Conservation (phyloP, 2,888 invertebrate genomes). For the Phengaris alcon region DNA sequence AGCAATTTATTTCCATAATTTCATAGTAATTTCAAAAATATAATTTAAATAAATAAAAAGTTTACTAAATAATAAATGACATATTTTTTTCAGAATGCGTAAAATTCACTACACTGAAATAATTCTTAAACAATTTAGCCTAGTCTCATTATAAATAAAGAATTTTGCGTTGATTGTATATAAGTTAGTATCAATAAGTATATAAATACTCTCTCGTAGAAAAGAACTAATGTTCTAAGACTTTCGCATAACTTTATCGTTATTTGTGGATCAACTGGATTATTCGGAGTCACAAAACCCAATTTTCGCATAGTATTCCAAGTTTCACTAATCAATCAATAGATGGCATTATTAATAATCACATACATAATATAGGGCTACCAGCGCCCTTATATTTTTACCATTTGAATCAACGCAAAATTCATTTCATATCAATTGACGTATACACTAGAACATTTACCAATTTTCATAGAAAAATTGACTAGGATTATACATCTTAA, state of each 20-base stretch:
- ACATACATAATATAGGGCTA: neutral
- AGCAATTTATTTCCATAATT: neutral
- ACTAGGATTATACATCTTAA: slow-evolving; percentile 29
- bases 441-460: slow-evolving; percentile 24
- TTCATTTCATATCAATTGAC: slow-evolving; percentile 21
- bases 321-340: neutral
- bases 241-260: neutral
- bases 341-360: neutral
- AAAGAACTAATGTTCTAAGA: neutral
- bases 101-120: slow-evolving; percentile 17
- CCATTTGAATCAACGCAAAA: slow-evolving; percentile 24
- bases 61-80: slow-evolving; percentile 20
- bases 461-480: slow-evolving; percentile 29
- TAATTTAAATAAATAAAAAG: slow-evolving; percentile 10
- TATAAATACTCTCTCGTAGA: too few relatives aligned
- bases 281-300: neutral
- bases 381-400: neutral
- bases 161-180: slow-evolving; percentile 22
- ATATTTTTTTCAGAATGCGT: slow-evolving; percentile 28
- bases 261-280: neutral
- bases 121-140: slow-evolving; percentile 22
- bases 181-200: neutral
- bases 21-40: neutral
- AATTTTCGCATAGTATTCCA: neutral
- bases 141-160: slow-evolving; percentile 11